Conservation (phyloP, 2,888 invertebrate species). For the Meteorus cinctellus region DNA sequence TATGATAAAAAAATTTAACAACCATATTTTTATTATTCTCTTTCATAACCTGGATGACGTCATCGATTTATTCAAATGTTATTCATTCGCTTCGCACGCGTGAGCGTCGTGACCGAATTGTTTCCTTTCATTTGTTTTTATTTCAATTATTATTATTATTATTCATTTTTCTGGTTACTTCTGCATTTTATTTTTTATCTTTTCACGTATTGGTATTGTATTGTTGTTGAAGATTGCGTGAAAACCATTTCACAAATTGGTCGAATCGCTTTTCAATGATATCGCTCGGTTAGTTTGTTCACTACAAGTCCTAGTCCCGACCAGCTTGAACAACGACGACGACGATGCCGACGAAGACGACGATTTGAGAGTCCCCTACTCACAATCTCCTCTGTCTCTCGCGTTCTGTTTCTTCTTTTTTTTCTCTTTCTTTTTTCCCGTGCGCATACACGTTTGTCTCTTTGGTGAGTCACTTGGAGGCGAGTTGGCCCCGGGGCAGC, state of each 20-base stretch:
- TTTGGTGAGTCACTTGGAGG: conserved; percentile 67
- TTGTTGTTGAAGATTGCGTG: conserved; percentile 28
- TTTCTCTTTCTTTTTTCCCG: background rate
- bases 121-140: conserved; percentile 37
- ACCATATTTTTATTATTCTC: background rate
- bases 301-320: conserved; percentile 57
- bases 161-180: conserved; percentile 5
- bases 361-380: background rate
- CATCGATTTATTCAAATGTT: conserved; percentile 4
- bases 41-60: conserved; percentile 23
- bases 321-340: conserved; percentile 63
- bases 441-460: conserved; percentile 56
- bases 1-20: background rate
- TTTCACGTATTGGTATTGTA: background rate
- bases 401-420: conserved; percentile 36
- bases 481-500: conserved; percentile 45
- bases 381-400: conserved; percentile 46
- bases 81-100: conserved; percentile 22
- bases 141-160: background rate
- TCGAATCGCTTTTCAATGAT: conserved; percentile 55
- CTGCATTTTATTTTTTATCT: conserved; percentile 9
- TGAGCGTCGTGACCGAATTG: conserved; percentile 51
- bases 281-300: background rate
- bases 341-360: background rate
- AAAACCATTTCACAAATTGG: conserved; percentile 21